Evolutionary conservation across 2,113 vertebrate species (phyloP).

Genomic region (Lophius piscatorius): DNA sequence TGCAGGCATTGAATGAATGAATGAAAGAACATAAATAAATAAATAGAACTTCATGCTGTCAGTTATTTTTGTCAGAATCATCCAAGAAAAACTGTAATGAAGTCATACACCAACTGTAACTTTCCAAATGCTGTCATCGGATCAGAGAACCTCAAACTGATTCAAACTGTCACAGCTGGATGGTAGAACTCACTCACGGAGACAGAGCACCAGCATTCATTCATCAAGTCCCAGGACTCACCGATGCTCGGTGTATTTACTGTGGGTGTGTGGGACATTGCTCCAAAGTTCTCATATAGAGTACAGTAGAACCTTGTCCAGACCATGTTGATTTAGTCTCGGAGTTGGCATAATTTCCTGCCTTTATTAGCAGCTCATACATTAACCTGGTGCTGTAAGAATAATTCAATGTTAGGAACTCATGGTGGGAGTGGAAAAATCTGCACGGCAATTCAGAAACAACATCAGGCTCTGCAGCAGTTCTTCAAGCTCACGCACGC

Average conservation of each 20-base stretch:
- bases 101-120: too few relatives aligned
- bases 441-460: slow-evolving; percentile 11
- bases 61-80: too few relatives aligned
- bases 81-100: too few relatives aligned
- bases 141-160: too few relatives aligned
- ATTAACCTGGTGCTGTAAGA: slow-evolving; percentile 18
- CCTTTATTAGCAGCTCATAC: slow-evolving; percentile 53
- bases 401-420: slow-evolving; percentile 29
- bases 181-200: slow-evolving; percentile 22
- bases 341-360: slow-evolving; percentile 40
- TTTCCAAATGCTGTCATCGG: too few relatives aligned
- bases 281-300: slow-evolving; percentile 17
- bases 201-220: slow-evolving; percentile 49
- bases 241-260: slow-evolving; percentile 38
- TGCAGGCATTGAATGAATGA: too few relatives aligned
- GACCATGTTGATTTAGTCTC: slow-evolving; percentile 42
- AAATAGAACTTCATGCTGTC: too few relatives aligned
- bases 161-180: too few relatives aligned
- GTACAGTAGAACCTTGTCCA: slow-evolving; percentile 59
- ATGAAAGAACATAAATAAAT: too few relatives aligned
- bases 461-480: slow-evolving; percentile 26
- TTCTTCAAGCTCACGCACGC: background rate
- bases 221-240: slow-evolving; percentile 38
- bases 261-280: slow-evolving; percentile 39
- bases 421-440: slow-evolving; percentile 46